Percentiles rank a stretch among this genome's conserved stretches.
Conservation (phyloP, 2,797 vertebrate genomes). For the Anomalospiza imberbis region DNA sequence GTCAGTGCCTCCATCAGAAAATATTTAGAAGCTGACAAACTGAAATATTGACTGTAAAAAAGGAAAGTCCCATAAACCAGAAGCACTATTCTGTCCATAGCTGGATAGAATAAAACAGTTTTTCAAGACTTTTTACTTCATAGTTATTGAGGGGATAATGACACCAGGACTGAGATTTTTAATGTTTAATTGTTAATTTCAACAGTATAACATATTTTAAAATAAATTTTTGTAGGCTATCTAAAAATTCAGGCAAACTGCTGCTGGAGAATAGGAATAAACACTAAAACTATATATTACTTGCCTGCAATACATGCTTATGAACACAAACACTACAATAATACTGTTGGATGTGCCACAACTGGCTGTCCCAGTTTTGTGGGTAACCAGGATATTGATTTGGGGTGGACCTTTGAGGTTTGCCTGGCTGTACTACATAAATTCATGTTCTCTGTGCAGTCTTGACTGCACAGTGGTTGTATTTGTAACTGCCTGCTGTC, state of each 20-base stretch:
- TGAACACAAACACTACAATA: neutral
- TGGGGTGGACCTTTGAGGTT: neutral
- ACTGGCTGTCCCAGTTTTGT: neutral
- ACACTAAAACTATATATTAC: neutral
- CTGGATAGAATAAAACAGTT: neutral
- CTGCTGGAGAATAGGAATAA: neutral
- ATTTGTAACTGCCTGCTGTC: neutral
- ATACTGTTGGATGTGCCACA: neutral
- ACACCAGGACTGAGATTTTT: neutral
- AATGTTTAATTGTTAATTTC: neutral
- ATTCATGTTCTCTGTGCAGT: neutral
- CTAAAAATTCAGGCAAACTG: neutral
- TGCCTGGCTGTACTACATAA: neutral
- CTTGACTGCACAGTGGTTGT: neutral
- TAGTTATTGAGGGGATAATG: neutral
- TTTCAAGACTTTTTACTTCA: neutral
- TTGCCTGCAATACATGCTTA: neutral
- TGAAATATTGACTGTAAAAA: neutral
- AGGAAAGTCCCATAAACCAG: neutral
- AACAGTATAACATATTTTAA: neutral
- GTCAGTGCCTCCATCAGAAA: neutral
- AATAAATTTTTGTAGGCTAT: neutral
- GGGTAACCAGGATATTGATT: neutral
- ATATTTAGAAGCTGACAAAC: neutral
- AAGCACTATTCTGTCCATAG: neutral